Conservation (phyloP, 2,888 invertebrate genomes). For the Microchrysa polita region DNA sequence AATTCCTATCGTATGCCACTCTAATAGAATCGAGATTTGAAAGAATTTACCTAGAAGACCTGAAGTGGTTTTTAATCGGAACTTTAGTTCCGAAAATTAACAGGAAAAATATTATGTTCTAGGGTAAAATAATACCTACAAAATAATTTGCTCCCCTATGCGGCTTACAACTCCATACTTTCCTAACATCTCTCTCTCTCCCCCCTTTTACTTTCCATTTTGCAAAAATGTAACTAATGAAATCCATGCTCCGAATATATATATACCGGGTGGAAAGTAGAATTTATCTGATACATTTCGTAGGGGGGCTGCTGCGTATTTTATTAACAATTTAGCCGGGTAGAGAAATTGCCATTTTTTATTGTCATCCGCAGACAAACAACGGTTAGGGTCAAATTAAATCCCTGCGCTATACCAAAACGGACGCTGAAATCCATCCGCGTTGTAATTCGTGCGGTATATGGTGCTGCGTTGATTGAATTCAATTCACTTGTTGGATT, state of each 20-base stretch:
- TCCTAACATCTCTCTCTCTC: too few species aligned
- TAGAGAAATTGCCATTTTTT: not conserved
- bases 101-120: too few species aligned
- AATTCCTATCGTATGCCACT: too few species aligned
- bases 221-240: not conserved
- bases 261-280: not conserved
- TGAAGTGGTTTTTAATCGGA: too few species aligned
- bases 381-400: constrained; percentile 1
- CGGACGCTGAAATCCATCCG: not conserved
- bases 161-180: too few species aligned
- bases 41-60: too few species aligned
- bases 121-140: too few species aligned
- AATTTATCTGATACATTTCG: not conserved
- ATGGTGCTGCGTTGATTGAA: constrained; percentile 4
- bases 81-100: too few species aligned
- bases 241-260: not conserved
- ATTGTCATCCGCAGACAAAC: not conserved
- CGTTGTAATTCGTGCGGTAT: not conserved
- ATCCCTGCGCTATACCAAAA: not conserved
- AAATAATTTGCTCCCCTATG: too few species aligned
- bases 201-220: too few species aligned
- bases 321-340: not conserved
- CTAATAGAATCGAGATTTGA: too few species aligned
- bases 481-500: constrained; percentile 5
- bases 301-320: not conserved